Evolutionary conservation across 1,140 invertebrate genomes (phyloP), one percentile per base, ranked within the genome.

Genomic region (Drosophila nasuta): DNA sequence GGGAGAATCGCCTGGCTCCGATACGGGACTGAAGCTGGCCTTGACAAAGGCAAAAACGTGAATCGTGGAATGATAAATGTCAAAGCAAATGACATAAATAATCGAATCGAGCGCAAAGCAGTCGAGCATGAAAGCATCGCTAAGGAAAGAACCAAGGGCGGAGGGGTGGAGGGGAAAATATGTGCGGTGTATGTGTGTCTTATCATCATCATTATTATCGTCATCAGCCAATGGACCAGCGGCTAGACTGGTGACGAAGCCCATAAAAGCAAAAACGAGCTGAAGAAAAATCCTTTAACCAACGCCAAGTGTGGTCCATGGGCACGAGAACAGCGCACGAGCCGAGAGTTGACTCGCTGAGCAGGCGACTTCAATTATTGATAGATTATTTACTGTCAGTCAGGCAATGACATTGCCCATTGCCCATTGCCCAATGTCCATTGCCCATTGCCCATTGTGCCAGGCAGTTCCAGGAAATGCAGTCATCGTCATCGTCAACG

Each of bases 11-110:
- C 20, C 49, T 35, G 64, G 52, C 54, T 25, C 20, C 41, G 2
- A 15, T 28, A 30, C 45, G 11, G 13, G 48, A 43, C 13, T n/a
- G 33, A 30, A 35, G 30, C 75, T 87, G 80, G 68, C 82, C 83
- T 87, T 87, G 80, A 83, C 83, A 87, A 87, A 83, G 80, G 65
- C 67, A 82, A 87, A 87, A 82, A 77, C 65, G 79, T 78, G 77
- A 88, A 88, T 86, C 80, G 83, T 81, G 73, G 80, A 88, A 88
- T 88, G 83, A 88, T 88, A 88, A 88, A 88, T 88, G 83, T 88
- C 83, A 88, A 88, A 88, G 83, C 83, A 88, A 88, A 88, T 88
- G 83, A 88, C 83, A 88, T 88, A 88, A 88, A 88, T 88, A 88
- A 88, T 88, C 83, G 83, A 89, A 88, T 88, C 80, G 82, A 88